Percentiles rank a stretch among this genome's conserved stretches.
These are phyloP conservation scores for Corythornis cristatus DNA, from an alignment of 2,113 vertebrate species.

Conservation along the genomic window DNA sequence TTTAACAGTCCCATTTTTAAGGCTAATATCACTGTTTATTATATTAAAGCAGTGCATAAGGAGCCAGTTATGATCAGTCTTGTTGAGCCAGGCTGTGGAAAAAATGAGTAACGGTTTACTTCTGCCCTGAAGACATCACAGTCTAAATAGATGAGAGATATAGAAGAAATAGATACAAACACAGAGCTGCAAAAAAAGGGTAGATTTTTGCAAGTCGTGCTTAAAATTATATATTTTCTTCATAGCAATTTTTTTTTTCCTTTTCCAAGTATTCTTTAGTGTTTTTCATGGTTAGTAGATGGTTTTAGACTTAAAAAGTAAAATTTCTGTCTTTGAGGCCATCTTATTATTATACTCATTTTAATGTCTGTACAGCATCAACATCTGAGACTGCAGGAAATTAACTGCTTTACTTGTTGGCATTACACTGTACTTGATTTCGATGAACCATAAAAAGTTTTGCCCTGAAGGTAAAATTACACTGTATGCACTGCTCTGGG, in stretches of 20 bases:
- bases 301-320: not conserved
- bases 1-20: not conserved
- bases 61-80: not conserved
- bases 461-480: constrained; percentile 82
- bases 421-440: constrained; percentile 67
- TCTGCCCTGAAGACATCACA: not conserved
- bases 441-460: constrained; percentile 82
- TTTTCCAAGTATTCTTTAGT: not conserved
- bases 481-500: constrained; percentile 80
- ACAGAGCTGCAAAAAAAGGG: not conserved
- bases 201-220: not conserved
- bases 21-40: not conserved
- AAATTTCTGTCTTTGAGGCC: not conserved
- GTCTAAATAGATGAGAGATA: not conserved
- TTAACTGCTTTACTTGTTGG: constrained; percentile 32
- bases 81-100: not conserved
- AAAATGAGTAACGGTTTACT: not conserved
- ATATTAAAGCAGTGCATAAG: not conserved
- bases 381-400: constrained; percentile 34
- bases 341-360: constrained; percentile 1
- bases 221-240: not conserved
- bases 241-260: not conserved
- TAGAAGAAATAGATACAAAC: not conserved
- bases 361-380: constrained; percentile 1
- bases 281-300: not conserved